Evolutionary conservation across 2,113 vertebrate species (phyloP).

Genomic region (Alethe castanea): DNA sequence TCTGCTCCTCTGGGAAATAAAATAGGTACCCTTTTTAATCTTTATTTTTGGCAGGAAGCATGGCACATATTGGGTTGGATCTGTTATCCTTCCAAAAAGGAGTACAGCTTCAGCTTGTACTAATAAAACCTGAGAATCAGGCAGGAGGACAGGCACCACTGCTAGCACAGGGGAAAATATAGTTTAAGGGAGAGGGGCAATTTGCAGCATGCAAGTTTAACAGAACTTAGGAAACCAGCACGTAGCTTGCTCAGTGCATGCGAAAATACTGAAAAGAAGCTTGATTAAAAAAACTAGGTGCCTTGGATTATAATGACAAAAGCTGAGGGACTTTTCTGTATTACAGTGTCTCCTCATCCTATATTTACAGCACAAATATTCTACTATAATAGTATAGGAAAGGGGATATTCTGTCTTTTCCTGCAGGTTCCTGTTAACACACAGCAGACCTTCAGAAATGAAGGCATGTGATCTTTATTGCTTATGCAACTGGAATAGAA

Average conservation of each 20-base stretch:
- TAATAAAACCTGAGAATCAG: background rate
- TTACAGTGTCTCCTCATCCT: background rate
- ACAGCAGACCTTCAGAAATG: background rate
- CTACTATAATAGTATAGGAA: background rate
- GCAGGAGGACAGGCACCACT: background rate
- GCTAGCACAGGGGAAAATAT: background rate
- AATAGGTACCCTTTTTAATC: background rate
- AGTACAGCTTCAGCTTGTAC: background rate
- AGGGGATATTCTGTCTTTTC: background rate
- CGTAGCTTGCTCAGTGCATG: background rate
- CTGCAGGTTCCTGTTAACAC: background rate
- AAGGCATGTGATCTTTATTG: background rate
- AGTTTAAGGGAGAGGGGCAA: background rate
- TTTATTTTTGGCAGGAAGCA: background rate
- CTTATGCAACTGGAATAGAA: background rate
- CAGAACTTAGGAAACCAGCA: background rate
- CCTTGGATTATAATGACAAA: background rate
- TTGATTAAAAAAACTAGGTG: background rate
- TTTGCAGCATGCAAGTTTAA: background rate
- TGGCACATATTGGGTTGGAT: background rate
- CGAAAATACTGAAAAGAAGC: background rate
- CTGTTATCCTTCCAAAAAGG: background rate
- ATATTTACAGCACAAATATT: background rate
- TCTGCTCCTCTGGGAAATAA: background rate
- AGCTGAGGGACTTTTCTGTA: background rate